phyloP scores from a whole-genome alignment of 2,888 invertebrate species.

The Boloria euphrosyne region DNA sequence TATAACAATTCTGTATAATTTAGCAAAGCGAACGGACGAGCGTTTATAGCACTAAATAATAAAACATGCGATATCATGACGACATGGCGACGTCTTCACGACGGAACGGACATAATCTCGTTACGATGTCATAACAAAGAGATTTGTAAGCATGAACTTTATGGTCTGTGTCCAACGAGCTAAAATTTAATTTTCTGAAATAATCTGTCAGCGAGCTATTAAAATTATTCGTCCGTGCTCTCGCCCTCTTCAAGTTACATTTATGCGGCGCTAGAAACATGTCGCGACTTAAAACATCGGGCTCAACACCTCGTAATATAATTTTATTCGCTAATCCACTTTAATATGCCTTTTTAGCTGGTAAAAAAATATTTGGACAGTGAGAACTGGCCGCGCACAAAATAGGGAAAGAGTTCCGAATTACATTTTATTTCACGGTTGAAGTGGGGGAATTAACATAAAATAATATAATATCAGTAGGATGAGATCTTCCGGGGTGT shows the following conservation, averaged over 20 bases:
- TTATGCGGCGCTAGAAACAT: constrained; percentile 52
- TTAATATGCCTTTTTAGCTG: constrained; percentile 24
- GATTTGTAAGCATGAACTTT: constrained; percentile 82
- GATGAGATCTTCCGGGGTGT: constrained; percentile 58
- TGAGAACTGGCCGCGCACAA: constrained; percentile 31
- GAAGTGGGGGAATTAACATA: constrained; percentile 66
- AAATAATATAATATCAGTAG: constrained; percentile 72
- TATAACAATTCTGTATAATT: constrained; percentile 58
- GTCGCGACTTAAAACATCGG: constrained; percentile 38
- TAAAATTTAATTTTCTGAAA: constrained; percentile 82
- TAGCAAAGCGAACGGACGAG: constrained; percentile 50
- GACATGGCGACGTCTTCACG: constrained; percentile 74
- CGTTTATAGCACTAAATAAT: constrained; percentile 75
- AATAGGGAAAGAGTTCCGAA: constrained; percentile 31
- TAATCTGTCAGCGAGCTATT: constrained; percentile 78
- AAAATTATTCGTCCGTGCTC: constrained; percentile 76
- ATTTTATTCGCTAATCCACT: constrained; percentile 36
- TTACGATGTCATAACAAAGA: constrained; percentile 83
- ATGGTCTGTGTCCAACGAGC: constrained; percentile 81
- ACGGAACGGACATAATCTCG: constrained; percentile 79
- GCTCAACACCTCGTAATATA: constrained; percentile 37
- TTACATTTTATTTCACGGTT: constrained; percentile 55
- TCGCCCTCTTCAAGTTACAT: constrained; percentile 51
- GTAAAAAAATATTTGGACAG: constrained; percentile 30
- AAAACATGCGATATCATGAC: constrained; percentile 73